Conservation (phyloP, 2,888 invertebrate genomes). For the Apantesis nais region DNA sequence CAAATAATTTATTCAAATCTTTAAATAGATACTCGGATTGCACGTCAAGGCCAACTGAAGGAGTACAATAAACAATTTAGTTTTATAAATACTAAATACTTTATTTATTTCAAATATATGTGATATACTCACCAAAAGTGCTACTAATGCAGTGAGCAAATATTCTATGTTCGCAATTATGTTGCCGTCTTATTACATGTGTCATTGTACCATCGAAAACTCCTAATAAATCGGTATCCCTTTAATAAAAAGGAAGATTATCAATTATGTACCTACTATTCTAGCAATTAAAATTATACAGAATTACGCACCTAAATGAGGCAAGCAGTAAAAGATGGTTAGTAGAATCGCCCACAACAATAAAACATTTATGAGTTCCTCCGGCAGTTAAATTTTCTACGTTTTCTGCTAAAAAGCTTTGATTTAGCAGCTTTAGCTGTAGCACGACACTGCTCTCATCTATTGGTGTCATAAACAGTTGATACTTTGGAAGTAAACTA, state of each 20-base stretch:
- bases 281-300: constrained; percentile 4
- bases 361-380: constrained; percentile 79
- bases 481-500: constrained; percentile 87
- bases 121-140: constrained; percentile 77
- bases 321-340: constrained; percentile 86
- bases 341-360: constrained; percentile 88
- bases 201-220: constrained; percentile 75
- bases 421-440: constrained; percentile 74
- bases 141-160: constrained; percentile 86
- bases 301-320: constrained; percentile 80
- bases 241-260: constrained; percentile 48
- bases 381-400: constrained; percentile 78
- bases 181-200: constrained; percentile 73
- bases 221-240: constrained; percentile 74
- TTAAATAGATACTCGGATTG: constrained; percentile 69
- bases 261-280: background rate
- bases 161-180: constrained; percentile 73
- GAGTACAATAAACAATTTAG: constrained; percentile 7
- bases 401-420: constrained; percentile 71
- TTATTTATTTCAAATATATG: constrained; percentile 8
- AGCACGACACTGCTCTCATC: constrained; percentile 65
- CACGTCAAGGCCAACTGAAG: constrained; percentile 84
- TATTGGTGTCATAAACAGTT: constrained; percentile 69
- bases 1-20: constrained; percentile 49
- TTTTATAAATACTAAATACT: background rate